Percentiles rank a stretch among this genome's conserved stretches.
These are phyloP conservation scores for Pleuronectes platessa DNA, from an alignment of 2,113 vertebrate species.

Conservation along the genomic window DNA sequence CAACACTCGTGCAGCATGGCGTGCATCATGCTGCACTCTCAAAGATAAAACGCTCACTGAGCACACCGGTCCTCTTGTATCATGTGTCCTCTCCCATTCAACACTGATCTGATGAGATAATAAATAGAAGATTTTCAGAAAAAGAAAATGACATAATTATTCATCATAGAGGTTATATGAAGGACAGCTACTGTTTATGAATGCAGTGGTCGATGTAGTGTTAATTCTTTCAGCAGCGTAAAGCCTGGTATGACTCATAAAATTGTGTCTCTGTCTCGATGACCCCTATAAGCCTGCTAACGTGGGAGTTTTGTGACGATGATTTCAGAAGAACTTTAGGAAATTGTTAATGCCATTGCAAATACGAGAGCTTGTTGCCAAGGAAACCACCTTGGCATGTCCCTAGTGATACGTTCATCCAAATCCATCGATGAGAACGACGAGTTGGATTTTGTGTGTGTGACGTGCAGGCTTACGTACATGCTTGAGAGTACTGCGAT, in stretches of 20 bases:
- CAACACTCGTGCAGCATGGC: constrained; percentile 56
- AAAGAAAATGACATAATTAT: not conserved
- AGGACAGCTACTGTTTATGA: not conserved
- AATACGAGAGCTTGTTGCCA: constrained; percentile 67
- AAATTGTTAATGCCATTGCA: constrained; percentile 46
- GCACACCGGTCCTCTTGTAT: not conserved
- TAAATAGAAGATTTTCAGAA: not conserved
- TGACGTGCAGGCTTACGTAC: not conserved
- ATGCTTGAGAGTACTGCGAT: not conserved
- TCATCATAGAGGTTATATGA: not conserved
- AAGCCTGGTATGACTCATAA: constrained; percentile 31
- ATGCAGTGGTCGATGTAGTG: not conserved
- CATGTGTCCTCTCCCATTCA: constrained; percentile 4
- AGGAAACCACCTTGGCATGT: constrained; percentile 72
- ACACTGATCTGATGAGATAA: not conserved
- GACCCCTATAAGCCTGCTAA: constrained; percentile 15
- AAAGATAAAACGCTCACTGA: not conserved
- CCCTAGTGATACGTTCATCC: constrained; percentile 36
- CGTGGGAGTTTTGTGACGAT: constrained; percentile 24
- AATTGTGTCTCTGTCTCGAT: constrained; percentile 5
- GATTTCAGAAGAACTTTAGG: constrained; percentile 47
- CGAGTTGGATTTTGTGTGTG: constrained; percentile 1
- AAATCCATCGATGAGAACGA: constrained; percentile 26
- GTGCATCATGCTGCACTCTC: constrained; percentile 5
- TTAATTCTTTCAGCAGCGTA: constrained; percentile 5